Conservation (phyloP, 2,888 invertebrate genomes). For the Chalcosyrphus nemorum region DNA sequence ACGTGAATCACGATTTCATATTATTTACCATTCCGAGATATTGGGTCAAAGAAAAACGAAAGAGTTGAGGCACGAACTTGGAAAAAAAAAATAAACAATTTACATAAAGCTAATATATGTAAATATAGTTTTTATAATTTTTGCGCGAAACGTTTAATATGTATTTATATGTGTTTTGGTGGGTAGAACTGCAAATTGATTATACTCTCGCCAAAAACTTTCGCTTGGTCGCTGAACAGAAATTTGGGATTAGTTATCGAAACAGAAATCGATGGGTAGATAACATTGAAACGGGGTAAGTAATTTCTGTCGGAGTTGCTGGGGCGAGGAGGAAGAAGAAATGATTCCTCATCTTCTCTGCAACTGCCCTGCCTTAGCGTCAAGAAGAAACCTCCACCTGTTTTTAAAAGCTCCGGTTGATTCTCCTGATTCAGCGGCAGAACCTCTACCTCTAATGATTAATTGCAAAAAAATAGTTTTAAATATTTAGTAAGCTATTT, state of each 20-base stretch:
- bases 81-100: not conserved
- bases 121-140: conserved; percentile 1
- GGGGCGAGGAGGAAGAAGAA: too few relatives aligned
- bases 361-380: too few relatives aligned
- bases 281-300: not conserved
- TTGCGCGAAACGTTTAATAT: not conserved
- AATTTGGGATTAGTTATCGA: not conserved
- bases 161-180: not conserved
- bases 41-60: conserved; percentile 56
- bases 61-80: conserved; percentile 51
- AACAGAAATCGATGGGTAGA: not conserved
- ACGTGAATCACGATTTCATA: conserved; percentile 10
- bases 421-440: too few relatives aligned
- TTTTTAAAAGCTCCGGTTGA: too few relatives aligned
- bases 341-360: too few relatives aligned
- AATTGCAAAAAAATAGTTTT: too few relatives aligned
- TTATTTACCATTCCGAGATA: conserved; percentile 20
- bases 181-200: not conserved
- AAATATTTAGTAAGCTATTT: too few relatives aligned
- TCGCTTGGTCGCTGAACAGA: not conserved
- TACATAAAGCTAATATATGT: not conserved
- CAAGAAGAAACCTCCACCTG: too few relatives aligned
- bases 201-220: not conserved
- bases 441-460: too few relatives aligned
- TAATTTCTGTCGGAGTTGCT: too few relatives aligned